Conservation (phyloP, 2,888 invertebrate species). For the Trachelus tabidus region DNA sequence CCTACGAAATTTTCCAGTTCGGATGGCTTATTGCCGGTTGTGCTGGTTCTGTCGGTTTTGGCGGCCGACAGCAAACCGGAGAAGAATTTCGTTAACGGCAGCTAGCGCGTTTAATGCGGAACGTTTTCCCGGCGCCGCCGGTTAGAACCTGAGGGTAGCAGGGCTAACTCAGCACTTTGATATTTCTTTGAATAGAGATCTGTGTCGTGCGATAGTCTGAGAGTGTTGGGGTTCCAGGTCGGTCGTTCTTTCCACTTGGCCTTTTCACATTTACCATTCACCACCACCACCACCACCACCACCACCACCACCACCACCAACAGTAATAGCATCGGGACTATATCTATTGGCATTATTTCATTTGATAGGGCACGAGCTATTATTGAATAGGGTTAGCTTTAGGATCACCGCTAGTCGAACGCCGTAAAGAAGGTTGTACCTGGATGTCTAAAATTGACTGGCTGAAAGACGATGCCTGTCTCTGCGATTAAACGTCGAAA, state of each 20-base stretch:
- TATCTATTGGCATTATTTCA: neutral
- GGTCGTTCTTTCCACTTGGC: neutral
- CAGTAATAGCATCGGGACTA: neutral
- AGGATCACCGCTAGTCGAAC: neutral
- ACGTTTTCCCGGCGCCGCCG: slow-evolving; percentile 1
- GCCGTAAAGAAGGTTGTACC: neutral
- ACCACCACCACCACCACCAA: neutral
- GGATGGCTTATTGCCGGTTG: neutral
- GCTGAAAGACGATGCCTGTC: slow-evolving; percentile 28
- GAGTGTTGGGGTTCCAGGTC: slow-evolving; percentile 24
- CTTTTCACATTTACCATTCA: neutral
- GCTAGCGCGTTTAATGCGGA: slow-evolving; percentile 34
- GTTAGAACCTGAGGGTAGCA: slow-evolving; percentile 26
- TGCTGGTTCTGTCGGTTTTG: neutral
- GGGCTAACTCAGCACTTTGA: slow-evolving; percentile 54
- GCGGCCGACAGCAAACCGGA: neutral
- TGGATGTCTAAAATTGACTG: neutral
- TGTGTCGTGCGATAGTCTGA: slow-evolving; percentile 53
- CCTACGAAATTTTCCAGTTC: slow-evolving; percentile 17
- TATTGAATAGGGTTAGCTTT: slow-evolving; percentile 7
- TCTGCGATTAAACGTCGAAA: neutral
- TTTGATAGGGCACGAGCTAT: neutral
- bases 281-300: neutral
- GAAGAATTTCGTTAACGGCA: slow-evolving; percentile 40
- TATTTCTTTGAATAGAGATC: slow-evolving; percentile 62